phyloP scores from a whole-genome alignment of 2,888 invertebrate genomes.

The Platerodrilus igneus region DNA sequence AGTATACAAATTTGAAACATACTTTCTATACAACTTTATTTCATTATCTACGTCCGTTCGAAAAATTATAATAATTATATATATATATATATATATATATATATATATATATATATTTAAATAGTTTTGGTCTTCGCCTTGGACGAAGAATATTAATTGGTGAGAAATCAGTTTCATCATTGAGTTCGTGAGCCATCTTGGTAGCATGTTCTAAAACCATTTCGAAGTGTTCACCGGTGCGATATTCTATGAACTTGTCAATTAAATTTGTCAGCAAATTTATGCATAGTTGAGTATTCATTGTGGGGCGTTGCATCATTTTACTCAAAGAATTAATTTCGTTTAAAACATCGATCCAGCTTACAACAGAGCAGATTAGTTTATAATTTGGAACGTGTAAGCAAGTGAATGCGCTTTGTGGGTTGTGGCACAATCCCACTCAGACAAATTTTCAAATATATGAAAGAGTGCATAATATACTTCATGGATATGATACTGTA shows the following conservation, averaged over 20 bases:
- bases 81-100: too few relatives aligned
- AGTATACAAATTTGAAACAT: too few relatives aligned
- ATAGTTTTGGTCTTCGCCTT: slow-evolving; percentile 21
- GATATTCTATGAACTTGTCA: slow-evolving; percentile 22
- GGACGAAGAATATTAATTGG: slow-evolving; percentile 19
- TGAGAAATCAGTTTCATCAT: slow-evolving; percentile 25
- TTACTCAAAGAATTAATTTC: slow-evolving; percentile 24
- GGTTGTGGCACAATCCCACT: slow-evolving; percentile 22
- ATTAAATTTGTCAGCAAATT: slow-evolving; percentile 17
- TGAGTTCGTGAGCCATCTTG: slow-evolving; percentile 21
- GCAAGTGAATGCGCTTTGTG: slow-evolving; percentile 21
- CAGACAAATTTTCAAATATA: slow-evolving; percentile 21
- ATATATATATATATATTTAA: too few relatives aligned
- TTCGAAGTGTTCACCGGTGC: slow-evolving; percentile 27
- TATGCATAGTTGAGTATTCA: slow-evolving; percentile 27
- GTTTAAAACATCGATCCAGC: slow-evolving; percentile 23
- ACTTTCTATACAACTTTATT: too few relatives aligned
- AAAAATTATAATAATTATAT: too few relatives aligned
- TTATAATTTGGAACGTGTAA: slow-evolving; percentile 19
- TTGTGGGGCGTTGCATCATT: slow-evolving; percentile 29
- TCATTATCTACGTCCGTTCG: too few relatives aligned
- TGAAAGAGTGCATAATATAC: slow-evolving; percentile 25
- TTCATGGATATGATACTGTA: slow-evolving; percentile 16
- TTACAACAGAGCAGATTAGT: slow-evolving; percentile 17
- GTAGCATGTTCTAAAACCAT: slow-evolving; percentile 23